Conservation (phyloP, 2,113 vertebrate species). For the Misgurnus anguillicaudatus region DNA sequence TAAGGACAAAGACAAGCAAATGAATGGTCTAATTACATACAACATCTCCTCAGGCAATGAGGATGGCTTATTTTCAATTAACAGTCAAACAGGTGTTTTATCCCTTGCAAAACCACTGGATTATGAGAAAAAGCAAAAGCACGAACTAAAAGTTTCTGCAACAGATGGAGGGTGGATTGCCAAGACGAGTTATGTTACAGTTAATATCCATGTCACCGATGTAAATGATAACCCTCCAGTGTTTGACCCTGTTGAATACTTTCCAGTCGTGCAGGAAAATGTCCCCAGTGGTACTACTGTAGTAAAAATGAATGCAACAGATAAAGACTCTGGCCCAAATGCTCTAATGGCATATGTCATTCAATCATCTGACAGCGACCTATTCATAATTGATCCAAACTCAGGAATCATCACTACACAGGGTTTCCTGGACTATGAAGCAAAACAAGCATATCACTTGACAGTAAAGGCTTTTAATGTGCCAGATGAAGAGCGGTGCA, state of each 20-base stretch:
- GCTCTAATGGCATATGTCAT: slow-evolving; percentile 89
- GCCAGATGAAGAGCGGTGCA: slow-evolving; percentile 92
- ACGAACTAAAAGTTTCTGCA: slow-evolving; percentile 87
- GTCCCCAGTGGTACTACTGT: slow-evolving; percentile 95
- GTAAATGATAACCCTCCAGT: slow-evolving; percentile 93
- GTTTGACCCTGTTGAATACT: slow-evolving; percentile 86
- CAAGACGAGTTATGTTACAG: slow-evolving; percentile 85
- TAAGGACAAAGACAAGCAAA: slow-evolving; percentile 81
- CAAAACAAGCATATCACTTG: slow-evolving; percentile 92
- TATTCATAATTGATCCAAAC: slow-evolving; percentile 96
- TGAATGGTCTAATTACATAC: slow-evolving; percentile 89
- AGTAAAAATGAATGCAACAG: slow-evolving; percentile 85
- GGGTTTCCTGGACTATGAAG: slow-evolving; percentile 96
- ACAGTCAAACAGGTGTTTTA: slow-evolving; percentile 84
- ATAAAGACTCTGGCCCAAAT: slow-evolving; percentile 87
- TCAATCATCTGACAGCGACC: slow-evolving; percentile 94
- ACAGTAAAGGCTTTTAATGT: slow-evolving; percentile 95
- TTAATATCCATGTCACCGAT: slow-evolving; percentile 85
- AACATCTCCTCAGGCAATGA: slow-evolving; percentile 88
- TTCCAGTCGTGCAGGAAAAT: slow-evolving; percentile 89
- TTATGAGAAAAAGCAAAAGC: slow-evolving; percentile 84
- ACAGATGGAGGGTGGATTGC: slow-evolving; percentile 91
- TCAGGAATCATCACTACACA: slow-evolving; percentile 94
- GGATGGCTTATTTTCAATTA: slow-evolving; percentile 83
- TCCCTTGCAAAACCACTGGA: slow-evolving; percentile 83